These are phyloP conservation scores for Drosophila arizonae DNA, from an alignment of 1,140 invertebrate genomes.

Conservation along the genomic window DNA sequence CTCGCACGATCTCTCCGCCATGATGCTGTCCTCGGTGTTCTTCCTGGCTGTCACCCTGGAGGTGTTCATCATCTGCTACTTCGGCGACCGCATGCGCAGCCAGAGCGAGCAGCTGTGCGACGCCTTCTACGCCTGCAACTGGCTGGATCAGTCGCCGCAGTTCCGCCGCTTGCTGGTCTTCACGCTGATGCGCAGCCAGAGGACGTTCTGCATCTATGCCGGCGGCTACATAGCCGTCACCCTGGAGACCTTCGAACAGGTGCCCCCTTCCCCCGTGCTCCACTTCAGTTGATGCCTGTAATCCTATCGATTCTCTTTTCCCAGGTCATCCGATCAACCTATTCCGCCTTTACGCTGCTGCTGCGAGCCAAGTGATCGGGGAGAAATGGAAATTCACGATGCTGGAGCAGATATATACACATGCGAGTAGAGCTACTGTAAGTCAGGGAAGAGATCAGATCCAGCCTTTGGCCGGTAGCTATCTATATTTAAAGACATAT, in stretches of 20 bases:
- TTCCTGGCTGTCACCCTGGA: constrained; percentile 70
- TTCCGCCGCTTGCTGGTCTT: constrained; percentile 60
- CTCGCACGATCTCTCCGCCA: constrained; percentile 52
- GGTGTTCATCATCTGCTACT: constrained; percentile 71
- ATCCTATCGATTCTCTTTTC: neutral
- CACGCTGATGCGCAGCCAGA: constrained; percentile 55
- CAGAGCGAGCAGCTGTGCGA: constrained; percentile 61
- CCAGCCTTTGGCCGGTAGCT: no score
- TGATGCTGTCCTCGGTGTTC: constrained; percentile 68
- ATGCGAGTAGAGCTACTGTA: no score
- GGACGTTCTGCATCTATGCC: constrained; percentile 48
- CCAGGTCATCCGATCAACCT: constrained; percentile 58
- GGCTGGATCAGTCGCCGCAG: constrained; percentile 56
- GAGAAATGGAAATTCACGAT: neutral
- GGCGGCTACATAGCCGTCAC: constrained; percentile 63
- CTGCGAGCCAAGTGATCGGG: constrained; percentile 45
- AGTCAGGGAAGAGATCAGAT: neutral
- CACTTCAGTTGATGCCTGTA: no score
- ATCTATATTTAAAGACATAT: no score
- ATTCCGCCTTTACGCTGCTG: constrained; percentile 65
- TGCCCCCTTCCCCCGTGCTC: neutral
- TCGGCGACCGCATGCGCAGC: constrained; percentile 60
- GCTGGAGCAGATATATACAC: no score
- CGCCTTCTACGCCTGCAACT: constrained; percentile 73
- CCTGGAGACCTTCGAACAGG: constrained; percentile 66